phyloP scores from a whole-genome alignment of 2,888 invertebrate species.

The Apamea sordens region DNA sequence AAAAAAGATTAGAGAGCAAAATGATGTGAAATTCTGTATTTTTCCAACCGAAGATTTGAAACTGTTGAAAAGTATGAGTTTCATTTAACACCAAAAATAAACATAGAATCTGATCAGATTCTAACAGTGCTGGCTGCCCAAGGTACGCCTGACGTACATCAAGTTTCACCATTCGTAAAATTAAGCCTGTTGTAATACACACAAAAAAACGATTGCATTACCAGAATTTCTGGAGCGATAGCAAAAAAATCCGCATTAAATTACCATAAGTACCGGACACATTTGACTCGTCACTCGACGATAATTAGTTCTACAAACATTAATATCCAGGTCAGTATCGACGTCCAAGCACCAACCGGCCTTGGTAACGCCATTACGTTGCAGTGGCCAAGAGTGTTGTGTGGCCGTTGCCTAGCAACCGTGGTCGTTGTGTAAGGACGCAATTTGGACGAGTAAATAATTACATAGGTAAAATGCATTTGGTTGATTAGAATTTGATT shows the following conservation, averaged over 20 bases:
- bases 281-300: neutral
- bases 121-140: neutral
- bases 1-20: no score
- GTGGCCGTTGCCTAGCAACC: conserved; percentile 49
- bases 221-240: neutral
- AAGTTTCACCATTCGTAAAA: neutral
- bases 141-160: neutral
- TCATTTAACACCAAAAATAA: no score
- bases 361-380: conserved; percentile 53
- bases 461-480: conserved; percentile 38
- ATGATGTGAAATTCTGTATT: no score
- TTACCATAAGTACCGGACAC: neutral
- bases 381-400: conserved; percentile 50
- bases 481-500: conserved; percentile 33
- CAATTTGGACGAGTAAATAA: conserved; percentile 21
- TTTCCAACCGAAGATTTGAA: no score
- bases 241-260: neutral
- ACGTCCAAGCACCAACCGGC: conserved; percentile 27
- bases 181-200: neutral
- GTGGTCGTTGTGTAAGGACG: conserved; percentile 4
- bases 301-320: conserved; percentile 61
- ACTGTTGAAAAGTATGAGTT: no score
- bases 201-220: neutral
- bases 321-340: conserved; percentile 59
- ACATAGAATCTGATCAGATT: neutral